Percentiles rank a stretch among this genome's conserved stretches.
Conservation (phyloP, 1,140 invertebrate genomes). For the Heliothis subflexa region DNA sequence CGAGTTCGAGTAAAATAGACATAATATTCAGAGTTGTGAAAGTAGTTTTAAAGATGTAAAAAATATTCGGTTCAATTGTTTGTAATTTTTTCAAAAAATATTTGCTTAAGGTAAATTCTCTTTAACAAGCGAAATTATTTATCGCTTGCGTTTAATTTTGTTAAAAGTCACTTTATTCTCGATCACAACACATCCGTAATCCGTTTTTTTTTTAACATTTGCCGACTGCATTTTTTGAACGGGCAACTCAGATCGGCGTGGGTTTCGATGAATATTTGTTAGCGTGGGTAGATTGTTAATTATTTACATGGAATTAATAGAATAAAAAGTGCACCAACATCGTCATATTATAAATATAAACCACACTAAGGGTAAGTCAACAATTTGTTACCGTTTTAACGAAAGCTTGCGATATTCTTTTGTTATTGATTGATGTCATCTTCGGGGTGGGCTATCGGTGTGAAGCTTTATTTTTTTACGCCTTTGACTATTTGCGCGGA, state of each 20-base stretch:
- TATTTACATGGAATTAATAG: constrained; percentile 56
- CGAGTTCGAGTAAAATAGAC: too few species aligned
- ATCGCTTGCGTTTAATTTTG: too few species aligned
- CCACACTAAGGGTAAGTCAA: constrained; percentile 63
- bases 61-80: too few species aligned
- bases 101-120: too few species aligned
- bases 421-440: constrained; percentile 80
- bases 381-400: constrained; percentile 39
- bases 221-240: constrained; percentile 22
- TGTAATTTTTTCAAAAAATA: too few species aligned
- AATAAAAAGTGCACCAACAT: constrained; percentile 56
- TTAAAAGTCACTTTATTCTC: background rate
- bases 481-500: constrained; percentile 53
- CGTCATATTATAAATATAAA: constrained; percentile 46
- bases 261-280: constrained; percentile 75
- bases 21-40: too few species aligned
- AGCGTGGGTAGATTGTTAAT: constrained; percentile 75
- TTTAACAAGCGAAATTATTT: too few species aligned
- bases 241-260: constrained; percentile 78
- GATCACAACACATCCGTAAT: background rate
- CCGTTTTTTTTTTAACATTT: background rate
- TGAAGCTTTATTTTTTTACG: constrained; percentile 51
- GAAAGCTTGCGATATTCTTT: constrained; percentile 51
- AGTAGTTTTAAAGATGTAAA: too few species aligned
- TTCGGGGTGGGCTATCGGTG: constrained; percentile 64